Base-by-base conservation (phyloP, 2,888 invertebrate species). In the Pheosia tremula region DNA sequence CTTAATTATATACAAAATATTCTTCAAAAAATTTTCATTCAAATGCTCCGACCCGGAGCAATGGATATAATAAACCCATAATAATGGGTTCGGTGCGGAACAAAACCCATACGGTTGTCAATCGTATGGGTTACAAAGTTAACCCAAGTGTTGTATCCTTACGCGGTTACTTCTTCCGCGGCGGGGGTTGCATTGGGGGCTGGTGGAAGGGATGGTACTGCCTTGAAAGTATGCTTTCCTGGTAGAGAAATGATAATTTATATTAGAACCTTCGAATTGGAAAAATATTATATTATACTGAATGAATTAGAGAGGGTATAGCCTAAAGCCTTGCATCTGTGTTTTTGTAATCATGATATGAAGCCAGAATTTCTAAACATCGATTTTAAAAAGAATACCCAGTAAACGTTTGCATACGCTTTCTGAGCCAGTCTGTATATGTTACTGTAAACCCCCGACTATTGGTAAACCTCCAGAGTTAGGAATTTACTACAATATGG, bases 171-270 rank as follows among this genome's bases (percentile, higher is more conserved):
- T 87, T 90, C 72, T 81, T 86, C 69, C 88, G 81, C 54, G 85
- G 79, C 36, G 88, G 87, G 59, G 86, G 86, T 71, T 90, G 91
- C 85, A 88, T 84, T 3, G 88, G 86, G 4, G 93, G 93, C 66
- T 92, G 91, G 66, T 93, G 93, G 83, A 91, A 91, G 5, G 93
- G 92, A 59, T 93, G 93, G 63, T 90, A 88, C 77, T 90, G 91
- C 52, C 90, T 79, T 3, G 91, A 84, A 60, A 88, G 79, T 66
- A 93, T 78, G 59, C 82, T 88, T 69, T 91, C 90, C 93, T 93
- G 85, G 8, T 54, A 54, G n/a, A 36, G 10, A 6, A 58, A 11
- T 24, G 39, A 41, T 24, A 47, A 43, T 9, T n/a, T 56, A 38
- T 24, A 24, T 24, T 24, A 50, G 50, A 0, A 50, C 24, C 24